Base-by-base conservation (phyloP, 1,140 invertebrate genomes). In the Bicyclus anynana region DNA sequence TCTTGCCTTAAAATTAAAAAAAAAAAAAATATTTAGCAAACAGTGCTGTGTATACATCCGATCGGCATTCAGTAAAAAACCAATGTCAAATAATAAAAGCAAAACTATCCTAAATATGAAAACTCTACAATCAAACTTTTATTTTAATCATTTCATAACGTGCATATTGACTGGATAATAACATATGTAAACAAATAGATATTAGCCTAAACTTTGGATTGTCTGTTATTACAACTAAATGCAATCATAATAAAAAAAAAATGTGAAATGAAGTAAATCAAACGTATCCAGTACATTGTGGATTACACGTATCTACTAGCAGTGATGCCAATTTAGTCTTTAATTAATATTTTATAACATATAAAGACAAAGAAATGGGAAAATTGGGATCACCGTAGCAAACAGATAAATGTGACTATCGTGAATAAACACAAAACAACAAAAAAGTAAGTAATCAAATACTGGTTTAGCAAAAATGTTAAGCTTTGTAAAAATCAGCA, bases 191-290 rank as follows among this genome's bases (percentile, higher is more conserved):
- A 72, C 72, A 74, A 72, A 75, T 69, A 70, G 71, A 79, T 77
- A 74, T 72, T 78, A 84, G 78, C 84, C 88, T 89, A 90, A 87
- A 80, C 88, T 89, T 90, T 90, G 87, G 89, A 87, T 90, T 87
- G 75, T 80, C 69, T 77, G 72, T 84, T 78, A 81, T 86, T 85
- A 87, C 72, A 83, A 89, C 89, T 90, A 90, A 89, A 89, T 89
- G 87, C 87, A 89, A 88, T 73, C 71, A 74, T 75, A 73, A 79
- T 77, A 80, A 68, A 75, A 77, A 71, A 61, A 66, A 65, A 27
- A 67, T 62, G 61, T 66, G 67, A 77, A 77, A 72, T 74, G 77
- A 69, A 77, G 72, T 56, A 74, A 83, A 84, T 72, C 42, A 67
- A 66, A 80, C 74, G 73, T 77, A 83, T 80, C 84, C 78, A 89